These are phyloP conservation scores for Polydrusus tereticollis DNA, from an alignment of 2,888 invertebrate species.

Conservation along the genomic window DNA sequence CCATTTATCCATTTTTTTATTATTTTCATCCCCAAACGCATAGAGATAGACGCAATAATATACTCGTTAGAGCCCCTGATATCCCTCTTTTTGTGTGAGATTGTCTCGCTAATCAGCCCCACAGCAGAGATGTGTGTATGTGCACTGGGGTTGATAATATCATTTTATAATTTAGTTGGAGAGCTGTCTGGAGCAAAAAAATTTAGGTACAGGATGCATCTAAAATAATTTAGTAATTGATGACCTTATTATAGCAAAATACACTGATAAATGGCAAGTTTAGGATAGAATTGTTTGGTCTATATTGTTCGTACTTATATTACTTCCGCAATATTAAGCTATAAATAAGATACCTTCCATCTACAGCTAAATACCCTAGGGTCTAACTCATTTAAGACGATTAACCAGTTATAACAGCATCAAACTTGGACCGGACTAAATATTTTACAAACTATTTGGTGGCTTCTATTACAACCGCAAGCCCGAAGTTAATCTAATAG, in stretches of 20 bases:
- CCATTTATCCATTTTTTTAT: slow-evolving; percentile 40
- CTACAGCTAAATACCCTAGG: slow-evolving; percentile 29
- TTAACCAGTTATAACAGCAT: slow-evolving; percentile 40
- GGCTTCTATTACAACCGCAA: slow-evolving; percentile 30
- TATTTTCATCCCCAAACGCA: slow-evolving; percentile 37
- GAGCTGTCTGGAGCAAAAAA: background rate
- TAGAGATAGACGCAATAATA: slow-evolving; percentile 45
- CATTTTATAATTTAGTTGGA: slow-evolving; percentile 36
- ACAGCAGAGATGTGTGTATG: background rate
- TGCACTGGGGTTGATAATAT: slow-evolving; percentile 36
- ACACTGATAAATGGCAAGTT: too few species aligned
- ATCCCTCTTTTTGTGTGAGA: slow-evolving; percentile 41
- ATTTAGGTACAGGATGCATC: too few species aligned
- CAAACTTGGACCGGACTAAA: slow-evolving; percentile 39
- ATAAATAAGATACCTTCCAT: slow-evolving; percentile 10
- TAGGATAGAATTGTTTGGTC: too few species aligned
- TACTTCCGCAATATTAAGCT: too few species aligned
- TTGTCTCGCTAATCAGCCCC: slow-evolving; percentile 42
- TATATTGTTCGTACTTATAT: too few species aligned
- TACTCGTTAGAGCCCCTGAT: slow-evolving; percentile 41
- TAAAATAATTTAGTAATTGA: too few species aligned
- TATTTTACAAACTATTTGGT: slow-evolving; percentile 44
- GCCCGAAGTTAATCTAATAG: slow-evolving; percentile 35
- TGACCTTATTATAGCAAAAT: too few species aligned
- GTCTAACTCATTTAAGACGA: slow-evolving; percentile 37